A percentile compares a stretch with the other conserved stretches of the same genome.
phyloP scores from a whole-genome alignment of 2,113 vertebrate species.

The Malurus elegans region DNA sequence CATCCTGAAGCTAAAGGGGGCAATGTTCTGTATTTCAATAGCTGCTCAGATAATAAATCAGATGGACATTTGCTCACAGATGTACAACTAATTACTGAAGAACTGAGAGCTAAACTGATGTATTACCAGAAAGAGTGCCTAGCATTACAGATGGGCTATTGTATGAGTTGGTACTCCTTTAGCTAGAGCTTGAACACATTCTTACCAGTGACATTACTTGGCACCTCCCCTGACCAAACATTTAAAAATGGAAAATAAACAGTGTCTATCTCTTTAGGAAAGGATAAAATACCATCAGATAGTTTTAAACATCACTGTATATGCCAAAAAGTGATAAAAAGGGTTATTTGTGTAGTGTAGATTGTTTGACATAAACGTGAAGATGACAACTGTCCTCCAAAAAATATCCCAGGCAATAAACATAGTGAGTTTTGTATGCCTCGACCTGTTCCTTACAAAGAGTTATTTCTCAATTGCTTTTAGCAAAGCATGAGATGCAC shows the following conservation, averaged over 20 bases:
- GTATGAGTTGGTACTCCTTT: not conserved
- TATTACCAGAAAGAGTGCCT: not conserved
- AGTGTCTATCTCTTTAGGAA: not conserved
- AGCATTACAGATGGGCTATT: not conserved
- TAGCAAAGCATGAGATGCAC: not conserved
- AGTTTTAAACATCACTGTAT: not conserved
- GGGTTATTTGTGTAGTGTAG: not conserved
- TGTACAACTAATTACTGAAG: conserved; percentile 43
- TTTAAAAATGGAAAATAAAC: conserved; percentile 7
- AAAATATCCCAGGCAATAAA: not conserved
- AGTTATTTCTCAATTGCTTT: not conserved
- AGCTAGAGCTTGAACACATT: not conserved
- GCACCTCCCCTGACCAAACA: not conserved
- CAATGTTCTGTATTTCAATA: conserved; percentile 10
- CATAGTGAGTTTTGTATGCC: not conserved
- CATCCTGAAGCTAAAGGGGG: not conserved
- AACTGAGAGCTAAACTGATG: not conserved
- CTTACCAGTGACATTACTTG: not conserved
- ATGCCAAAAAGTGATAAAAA: not conserved
- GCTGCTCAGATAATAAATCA: conserved; percentile 17
- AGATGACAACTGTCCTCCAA: not conserved
- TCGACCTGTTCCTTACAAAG: not conserved
- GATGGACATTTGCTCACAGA: conserved; percentile 41
- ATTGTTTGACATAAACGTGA: not conserved
- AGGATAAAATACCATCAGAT: not conserved